A percentile compares a stretch with the other conserved stretches of the same genome.
These are phyloP conservation scores for Cygnus atratus DNA, from an alignment of 2,113 vertebrate species.

Conservation along the genomic window DNA sequence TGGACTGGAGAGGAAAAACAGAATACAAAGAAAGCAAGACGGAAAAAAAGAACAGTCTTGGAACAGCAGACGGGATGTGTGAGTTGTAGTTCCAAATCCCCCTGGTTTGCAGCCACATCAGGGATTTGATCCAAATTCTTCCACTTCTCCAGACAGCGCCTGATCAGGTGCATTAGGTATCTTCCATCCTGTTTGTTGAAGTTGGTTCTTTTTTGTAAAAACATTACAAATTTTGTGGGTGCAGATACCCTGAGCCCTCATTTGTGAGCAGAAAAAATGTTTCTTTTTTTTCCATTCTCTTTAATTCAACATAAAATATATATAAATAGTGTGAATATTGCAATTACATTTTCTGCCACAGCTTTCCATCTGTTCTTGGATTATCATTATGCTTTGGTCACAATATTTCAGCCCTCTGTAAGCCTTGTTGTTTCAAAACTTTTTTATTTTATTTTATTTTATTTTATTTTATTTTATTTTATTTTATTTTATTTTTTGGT, in stretches of 20 bases:
- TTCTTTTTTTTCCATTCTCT: background rate
- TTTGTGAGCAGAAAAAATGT: background rate
- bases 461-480: too few relatives aligned
- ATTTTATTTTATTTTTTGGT: background rate
- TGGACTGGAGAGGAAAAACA: background rate
- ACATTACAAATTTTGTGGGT: background rate
- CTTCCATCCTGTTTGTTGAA: background rate
- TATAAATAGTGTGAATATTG: background rate
- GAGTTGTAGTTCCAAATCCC: background rate
- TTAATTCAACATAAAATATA: background rate
- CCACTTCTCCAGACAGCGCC: background rate
- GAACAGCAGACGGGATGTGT: accelerated
- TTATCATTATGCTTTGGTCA: background rate
- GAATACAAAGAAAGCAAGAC: background rate
- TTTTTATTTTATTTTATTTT: background rate
- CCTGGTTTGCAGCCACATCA: background rate
- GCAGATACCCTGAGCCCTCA: background rate
- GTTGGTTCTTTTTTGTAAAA: background rate
- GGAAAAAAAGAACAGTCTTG: background rate
- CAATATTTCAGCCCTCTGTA: background rate
- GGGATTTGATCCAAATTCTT: background rate
- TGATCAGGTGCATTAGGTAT: background rate
- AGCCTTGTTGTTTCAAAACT: background rate
- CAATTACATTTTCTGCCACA: background rate
- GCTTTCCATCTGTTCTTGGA: background rate